A percentile compares a stretch with the other conserved stretches of the same genome.
Conservation (phyloP, 2,888 invertebrate species). For the Hedya salicella region DNA sequence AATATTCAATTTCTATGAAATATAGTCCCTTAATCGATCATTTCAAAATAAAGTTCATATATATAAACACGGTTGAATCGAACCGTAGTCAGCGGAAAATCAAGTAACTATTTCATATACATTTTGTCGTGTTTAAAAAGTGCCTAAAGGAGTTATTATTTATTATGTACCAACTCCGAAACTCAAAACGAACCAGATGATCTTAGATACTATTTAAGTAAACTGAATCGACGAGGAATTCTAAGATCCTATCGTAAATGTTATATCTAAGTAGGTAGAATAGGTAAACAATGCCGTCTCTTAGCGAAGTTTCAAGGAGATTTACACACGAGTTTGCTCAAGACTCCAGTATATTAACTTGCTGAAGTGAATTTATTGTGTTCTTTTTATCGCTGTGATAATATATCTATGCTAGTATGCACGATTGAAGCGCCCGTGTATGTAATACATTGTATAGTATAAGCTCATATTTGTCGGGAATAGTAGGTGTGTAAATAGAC, state of each 20-base stretch:
- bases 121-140: too few relatives aligned
- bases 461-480: too few relatives aligned
- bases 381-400: conserved; percentile 21
- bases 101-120: too few relatives aligned
- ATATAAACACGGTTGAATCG: too few relatives aligned
- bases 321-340: conserved; percentile 40
- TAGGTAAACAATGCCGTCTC: conserved; percentile 17
- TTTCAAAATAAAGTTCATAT: too few relatives aligned
- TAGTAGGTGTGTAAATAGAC: too few relatives aligned
- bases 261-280: background rate
- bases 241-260: background rate
- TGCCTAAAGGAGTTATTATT: background rate
- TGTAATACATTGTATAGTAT: too few relatives aligned
- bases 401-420: background rate
- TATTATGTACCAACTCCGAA: too few relatives aligned
- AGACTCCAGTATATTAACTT: conserved; percentile 24
- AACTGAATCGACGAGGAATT: background rate
- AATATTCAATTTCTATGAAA: too few relatives aligned
- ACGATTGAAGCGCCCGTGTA: too few relatives aligned
- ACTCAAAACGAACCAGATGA: background rate
- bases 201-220: background rate
- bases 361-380: conserved; percentile 27
- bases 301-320: conserved; percentile 37
- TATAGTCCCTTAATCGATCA: too few relatives aligned
- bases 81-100: too few relatives aligned